Conservation (phyloP, 2,888 invertebrate species). For the Hanleya hanleyi region DNA sequence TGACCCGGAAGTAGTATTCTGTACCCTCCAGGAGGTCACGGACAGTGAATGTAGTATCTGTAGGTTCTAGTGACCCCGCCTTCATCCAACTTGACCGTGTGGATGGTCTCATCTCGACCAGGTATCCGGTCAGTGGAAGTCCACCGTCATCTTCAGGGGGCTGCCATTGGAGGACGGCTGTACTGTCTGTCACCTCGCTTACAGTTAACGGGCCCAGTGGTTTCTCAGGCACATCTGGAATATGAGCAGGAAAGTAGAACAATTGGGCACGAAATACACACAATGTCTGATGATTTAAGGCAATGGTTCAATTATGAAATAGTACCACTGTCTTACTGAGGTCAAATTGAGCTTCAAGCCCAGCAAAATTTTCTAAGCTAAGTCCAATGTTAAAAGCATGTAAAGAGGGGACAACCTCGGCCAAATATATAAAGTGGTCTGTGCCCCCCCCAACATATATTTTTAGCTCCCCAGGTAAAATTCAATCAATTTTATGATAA, state of each 20-base stretch:
- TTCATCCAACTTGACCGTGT: slow-evolving; percentile 55
- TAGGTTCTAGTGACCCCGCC: slow-evolving; percentile 48
- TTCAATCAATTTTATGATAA: background rate
- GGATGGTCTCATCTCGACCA: slow-evolving; percentile 53
- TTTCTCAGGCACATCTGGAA: slow-evolving; percentile 26
- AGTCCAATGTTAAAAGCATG: too few relatives aligned
- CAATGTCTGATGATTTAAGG: too few relatives aligned
- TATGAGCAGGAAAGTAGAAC: slow-evolving; percentile 12
- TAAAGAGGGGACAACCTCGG: too few relatives aligned
- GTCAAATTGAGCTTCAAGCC: too few relatives aligned
- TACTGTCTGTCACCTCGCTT: slow-evolving; percentile 46
- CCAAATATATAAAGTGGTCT: too few relatives aligned
- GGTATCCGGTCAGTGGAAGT: slow-evolving; percentile 57
- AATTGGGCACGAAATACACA: too few relatives aligned
- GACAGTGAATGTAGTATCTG: slow-evolving; percentile 39
- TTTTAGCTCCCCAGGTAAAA: background rate
- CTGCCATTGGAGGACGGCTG: slow-evolving; percentile 53
- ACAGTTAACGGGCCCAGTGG: slow-evolving; percentile 51
- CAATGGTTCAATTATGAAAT: too few relatives aligned
- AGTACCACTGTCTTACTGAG: too few relatives aligned
- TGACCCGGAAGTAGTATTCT: slow-evolving; percentile 91
- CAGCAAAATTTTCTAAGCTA: too few relatives aligned
- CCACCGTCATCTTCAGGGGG: slow-evolving; percentile 66
- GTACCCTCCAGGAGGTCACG: slow-evolving; percentile 78
- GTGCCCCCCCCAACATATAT: too few relatives aligned